These are phyloP conservation scores for Barnardius zonarius DNA, from an alignment of 2,113 vertebrate species.

Conservation along the genomic window DNA sequence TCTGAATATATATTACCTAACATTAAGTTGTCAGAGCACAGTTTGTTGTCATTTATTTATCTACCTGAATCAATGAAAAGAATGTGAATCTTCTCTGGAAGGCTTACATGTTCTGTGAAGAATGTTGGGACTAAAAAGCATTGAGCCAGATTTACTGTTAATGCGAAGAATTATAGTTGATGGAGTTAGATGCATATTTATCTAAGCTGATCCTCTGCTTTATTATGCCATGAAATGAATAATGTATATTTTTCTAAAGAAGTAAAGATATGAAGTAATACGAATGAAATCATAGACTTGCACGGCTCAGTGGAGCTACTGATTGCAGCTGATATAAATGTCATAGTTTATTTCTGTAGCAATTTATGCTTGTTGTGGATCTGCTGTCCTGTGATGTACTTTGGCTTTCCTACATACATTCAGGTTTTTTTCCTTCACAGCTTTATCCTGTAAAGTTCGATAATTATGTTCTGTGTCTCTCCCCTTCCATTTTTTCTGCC, in stretches of 20 bases:
- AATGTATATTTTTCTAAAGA: slow-evolving; percentile 59
- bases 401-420: neutral
- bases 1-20: neutral
- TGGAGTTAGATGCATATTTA: slow-evolving; percentile 7
- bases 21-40: neutral
- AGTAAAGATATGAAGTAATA: slow-evolving; percentile 51
- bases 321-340: slow-evolving; percentile 57
- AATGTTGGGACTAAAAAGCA: neutral
- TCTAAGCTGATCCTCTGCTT: neutral
- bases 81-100: neutral
- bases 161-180: neutral
- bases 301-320: slow-evolving; percentile 45
- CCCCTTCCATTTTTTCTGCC: slow-evolving; percentile 11
- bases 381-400: slow-evolving; percentile 34
- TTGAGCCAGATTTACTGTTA: neutral
- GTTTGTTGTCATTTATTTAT: neutral
- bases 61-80: neutral
- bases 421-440: neutral
- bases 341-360: slow-evolving; percentile 30
- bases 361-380: slow-evolving; percentile 20
- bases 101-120: neutral
- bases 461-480: neutral
- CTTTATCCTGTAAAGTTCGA: neutral
- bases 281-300: slow-evolving; percentile 49
- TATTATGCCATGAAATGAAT: slow-evolving; percentile 37